Evolutionary conservation across 1,140 invertebrate species (phyloP).

Genomic region (Orius insidiosus): DNA sequence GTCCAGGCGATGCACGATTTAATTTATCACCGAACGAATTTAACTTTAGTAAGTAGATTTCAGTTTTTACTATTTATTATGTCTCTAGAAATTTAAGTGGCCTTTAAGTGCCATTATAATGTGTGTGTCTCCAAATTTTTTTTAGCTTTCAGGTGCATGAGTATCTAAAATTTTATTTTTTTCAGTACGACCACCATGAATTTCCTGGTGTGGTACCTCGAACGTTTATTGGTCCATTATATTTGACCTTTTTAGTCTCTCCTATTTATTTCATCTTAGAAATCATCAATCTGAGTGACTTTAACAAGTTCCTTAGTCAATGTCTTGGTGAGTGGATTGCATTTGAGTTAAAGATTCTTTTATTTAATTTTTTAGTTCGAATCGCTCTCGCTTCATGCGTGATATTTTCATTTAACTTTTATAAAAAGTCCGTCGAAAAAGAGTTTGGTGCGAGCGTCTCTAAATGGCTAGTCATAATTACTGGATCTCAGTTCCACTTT

Average conservation of each 20-base stretch:
- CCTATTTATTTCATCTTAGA: constrained; percentile 55
- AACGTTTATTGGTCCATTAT: constrained; percentile 85
- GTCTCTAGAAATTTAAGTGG: background rate
- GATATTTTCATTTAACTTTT: constrained; percentile 50
- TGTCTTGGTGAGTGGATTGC: constrained; percentile 59
- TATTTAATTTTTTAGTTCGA: constrained; percentile 53
- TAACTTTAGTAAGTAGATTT: constrained; percentile 49
- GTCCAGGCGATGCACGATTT: constrained; percentile 96
- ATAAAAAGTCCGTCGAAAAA: constrained; percentile 49
- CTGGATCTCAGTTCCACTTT: constrained; percentile 89
- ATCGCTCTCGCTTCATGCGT: constrained; percentile 57
- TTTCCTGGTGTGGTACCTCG: constrained; percentile 97
- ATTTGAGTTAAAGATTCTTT: constrained; percentile 1
- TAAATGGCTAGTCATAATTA: constrained; percentile 70
- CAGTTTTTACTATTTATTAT: background rate
- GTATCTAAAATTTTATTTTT: constrained; percentile 16
- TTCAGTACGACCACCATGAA: constrained; percentile 93
- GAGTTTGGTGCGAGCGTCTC: constrained; percentile 61
- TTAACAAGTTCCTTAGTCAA: constrained; percentile 78
- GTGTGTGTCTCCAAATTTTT: background rate
- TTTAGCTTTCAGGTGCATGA: background rate
- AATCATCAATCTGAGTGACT: constrained; percentile 31
- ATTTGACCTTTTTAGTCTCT: constrained; percentile 58
- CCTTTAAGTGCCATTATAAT: too few species aligned
- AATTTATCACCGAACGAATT: constrained; percentile 68